Percentiles rank a stretch among this genome's conserved stretches.
These are phyloP conservation scores for Dendronephthya gigantea DNA, from an alignment of 64 coral and sea anemone genomes.

Conservation along the genomic window DNA sequence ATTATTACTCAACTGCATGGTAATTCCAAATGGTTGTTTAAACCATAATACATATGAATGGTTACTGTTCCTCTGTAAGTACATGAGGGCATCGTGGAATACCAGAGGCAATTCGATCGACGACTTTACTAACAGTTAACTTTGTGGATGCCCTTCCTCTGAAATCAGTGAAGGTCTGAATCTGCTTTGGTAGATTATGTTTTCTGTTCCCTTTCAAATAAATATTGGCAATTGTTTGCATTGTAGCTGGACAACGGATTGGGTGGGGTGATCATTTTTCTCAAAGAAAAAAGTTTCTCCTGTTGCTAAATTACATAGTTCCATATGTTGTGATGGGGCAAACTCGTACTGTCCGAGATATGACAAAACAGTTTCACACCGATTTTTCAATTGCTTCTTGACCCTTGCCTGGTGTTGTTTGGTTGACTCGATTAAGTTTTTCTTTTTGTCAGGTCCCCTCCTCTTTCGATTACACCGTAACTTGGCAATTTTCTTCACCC, in stretches of 20 bases:
- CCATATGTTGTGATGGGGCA: slow-evolving; percentile 11
- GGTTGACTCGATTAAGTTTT: background rate
- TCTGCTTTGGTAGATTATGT: background rate
- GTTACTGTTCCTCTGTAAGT: background rate
- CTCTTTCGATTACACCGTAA: too few relatives aligned
- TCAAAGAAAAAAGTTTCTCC: too few relatives aligned
- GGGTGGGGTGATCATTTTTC: background rate
- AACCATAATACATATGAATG: background rate
- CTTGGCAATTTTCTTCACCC: too few relatives aligned
- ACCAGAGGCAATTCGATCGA: background rate
- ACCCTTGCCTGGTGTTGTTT: slow-evolving; percentile 15
- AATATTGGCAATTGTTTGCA: background rate
- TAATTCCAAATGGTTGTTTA: background rate
- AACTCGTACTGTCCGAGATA: slow-evolving; percentile 3
- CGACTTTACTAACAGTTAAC: background rate
- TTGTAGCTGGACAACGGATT: background rate
- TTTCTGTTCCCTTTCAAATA: background rate
- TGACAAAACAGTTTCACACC: slow-evolving; percentile 1
- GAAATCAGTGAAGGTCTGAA: background rate
- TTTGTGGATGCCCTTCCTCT: background rate
- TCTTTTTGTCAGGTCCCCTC: slow-evolving; percentile 11
- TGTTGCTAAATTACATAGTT: too few relatives aligned
- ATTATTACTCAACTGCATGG: background rate
- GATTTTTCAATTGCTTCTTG: slow-evolving; percentile 1
- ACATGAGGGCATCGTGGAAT: background rate